Evolutionary conservation across 2,797 vertebrate species (phyloP), one percentile per base, ranked within the genome.

Genomic region (Schizothorax lantsangensis): DNA sequence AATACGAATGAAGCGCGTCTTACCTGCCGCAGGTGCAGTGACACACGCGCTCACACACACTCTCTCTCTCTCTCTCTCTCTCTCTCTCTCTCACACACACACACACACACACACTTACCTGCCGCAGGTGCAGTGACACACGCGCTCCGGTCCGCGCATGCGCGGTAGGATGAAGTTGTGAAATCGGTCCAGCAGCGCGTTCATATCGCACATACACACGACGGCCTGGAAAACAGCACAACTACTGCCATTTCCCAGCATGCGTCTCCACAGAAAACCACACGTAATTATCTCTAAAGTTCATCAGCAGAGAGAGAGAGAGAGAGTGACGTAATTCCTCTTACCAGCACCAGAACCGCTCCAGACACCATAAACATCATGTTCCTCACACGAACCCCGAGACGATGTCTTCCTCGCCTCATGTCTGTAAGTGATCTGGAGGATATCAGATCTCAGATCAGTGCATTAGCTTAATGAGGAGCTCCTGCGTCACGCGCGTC

Each of bases 21-120:
- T 94, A 98, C 97, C 97, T 96, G 87, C 97, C 97, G 92, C 97
- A 98, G 94, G 95, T 96, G 96, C 97, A 98, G 92, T 96, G 95
- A 91, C 97, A 97, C 93, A 97, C 95, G 77, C 96, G 94, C 89
- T 97, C 97, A n/a, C n/a, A n/a, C n/a, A n/a, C n/a, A n/a, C n/a
- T n/a, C n/a, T n/a, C n/a, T n/a, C n/a, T n/a, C n/a, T n/a, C n/a
- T n/a, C n/a, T n/a, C n/a, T n/a, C n/a, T n/a, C n/a, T n/a, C n/a
- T n/a, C n/a, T n/a, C n/a, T n/a, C n/a, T n/a, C n/a, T n/a, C n/a
- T n/a, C n/a, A n/a, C n/a, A n/a, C n/a, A n/a, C n/a, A n/a, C n/a
- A n/a, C n/a, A n/a, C n/a, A n/a, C n/a, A n/a, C n/a, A n/a, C n/a
- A n/a, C n/a, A n/a, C 79, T 95, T 94, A 98, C 97, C 97, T 96